Evolutionary conservation across 2,888 invertebrate species (phyloP).

Genomic region (Loripinus fragilis): DNA sequence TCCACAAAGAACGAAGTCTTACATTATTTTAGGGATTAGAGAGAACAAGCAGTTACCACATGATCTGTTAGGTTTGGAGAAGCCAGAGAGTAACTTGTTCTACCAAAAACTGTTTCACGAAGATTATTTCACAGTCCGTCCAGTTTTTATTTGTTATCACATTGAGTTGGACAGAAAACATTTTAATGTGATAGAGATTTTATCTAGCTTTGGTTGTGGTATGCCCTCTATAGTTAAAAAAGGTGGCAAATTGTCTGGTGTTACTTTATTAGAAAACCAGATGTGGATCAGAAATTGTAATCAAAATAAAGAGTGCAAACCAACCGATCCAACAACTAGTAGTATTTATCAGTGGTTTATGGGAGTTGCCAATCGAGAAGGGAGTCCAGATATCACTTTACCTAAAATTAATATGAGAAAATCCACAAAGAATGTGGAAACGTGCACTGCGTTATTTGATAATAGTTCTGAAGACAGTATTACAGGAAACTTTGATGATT

Average conservation of each 20-base stretch:
- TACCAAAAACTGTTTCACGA: not conserved
- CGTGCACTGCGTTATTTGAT: not conserved
- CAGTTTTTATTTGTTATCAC: not conserved
- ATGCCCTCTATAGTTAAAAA: not conserved
- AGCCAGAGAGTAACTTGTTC: not conserved
- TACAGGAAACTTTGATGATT: not conserved
- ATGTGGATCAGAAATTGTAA: not conserved
- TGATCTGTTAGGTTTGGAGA: not conserved
- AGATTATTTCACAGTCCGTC: not conserved
- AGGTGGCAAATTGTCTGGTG: not conserved
- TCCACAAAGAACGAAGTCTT: conserved; percentile 38
- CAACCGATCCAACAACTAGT: not conserved
- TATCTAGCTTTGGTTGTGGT: not conserved
- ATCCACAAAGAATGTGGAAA: not conserved
- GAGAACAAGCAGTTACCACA: not conserved
- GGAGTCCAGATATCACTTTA: not conserved
- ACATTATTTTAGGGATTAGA: not conserved
- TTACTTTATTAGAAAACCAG: not conserved
- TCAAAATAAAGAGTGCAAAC: not conserved
- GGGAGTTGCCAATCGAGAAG: not conserved
- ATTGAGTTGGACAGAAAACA: not conserved
- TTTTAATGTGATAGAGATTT: not conserved
- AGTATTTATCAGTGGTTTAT: not conserved
- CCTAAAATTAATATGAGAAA: not conserved
- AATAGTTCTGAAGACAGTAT: not conserved